A percentile compares a stretch with the other conserved stretches of the same genome.
phyloP scores from a whole-genome alignment of 2,888 invertebrate species.

The Loripinus fragilis region DNA sequence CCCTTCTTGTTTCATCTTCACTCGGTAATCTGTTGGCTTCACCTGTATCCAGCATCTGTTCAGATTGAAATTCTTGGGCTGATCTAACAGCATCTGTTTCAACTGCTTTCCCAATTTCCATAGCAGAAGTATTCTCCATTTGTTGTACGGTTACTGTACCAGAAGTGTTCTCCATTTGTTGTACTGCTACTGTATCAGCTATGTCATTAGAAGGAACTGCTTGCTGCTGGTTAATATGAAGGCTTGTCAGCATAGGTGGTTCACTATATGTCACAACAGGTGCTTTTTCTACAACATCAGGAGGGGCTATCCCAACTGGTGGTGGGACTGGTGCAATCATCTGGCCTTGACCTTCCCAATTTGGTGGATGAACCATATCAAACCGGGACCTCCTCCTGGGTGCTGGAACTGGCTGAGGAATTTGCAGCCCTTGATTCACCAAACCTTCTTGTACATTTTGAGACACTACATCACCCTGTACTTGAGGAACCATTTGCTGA shows the following conservation, averaged over 20 bases:
- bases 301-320: neutral
- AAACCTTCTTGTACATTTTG: neutral
- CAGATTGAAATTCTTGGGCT: too few species aligned
- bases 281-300: neutral
- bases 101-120: too few species aligned
- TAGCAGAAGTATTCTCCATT: neutral
- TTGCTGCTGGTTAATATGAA: neutral
- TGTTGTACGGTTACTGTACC: neutral
- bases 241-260: neutral
- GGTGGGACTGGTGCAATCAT: neutral
- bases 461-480: neutral
- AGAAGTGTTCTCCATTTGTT: neutral
- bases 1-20: neutral
- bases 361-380: constrained; percentile 24
- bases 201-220: neutral
- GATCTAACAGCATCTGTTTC: neutral
- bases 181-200: neutral
- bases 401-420: neutral
- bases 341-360: neutral
- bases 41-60: neutral
- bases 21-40: neutral
- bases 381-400: constrained; percentile 33
- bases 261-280: neutral
- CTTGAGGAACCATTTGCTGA: neutral
- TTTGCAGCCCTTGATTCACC: neutral